Base-by-base conservation (phyloP, 2,113 vertebrate species). In the Numida meleagris region DNA sequence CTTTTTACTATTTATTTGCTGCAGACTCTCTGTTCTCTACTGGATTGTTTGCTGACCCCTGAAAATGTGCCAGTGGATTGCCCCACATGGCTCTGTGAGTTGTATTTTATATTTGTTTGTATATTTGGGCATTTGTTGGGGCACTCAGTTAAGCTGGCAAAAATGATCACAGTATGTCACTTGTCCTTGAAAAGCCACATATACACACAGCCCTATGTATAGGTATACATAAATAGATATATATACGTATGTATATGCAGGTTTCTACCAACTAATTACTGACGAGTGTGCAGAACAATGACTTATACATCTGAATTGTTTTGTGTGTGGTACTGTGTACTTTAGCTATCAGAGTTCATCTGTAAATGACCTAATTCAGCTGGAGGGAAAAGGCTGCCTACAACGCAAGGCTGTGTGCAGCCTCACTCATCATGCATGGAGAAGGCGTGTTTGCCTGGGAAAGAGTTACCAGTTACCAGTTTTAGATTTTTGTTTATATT, bases 81-180 rank as follows among this genome's bases (percentile, higher is more conserved):
- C 34, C 94, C 96, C 4, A 92, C 95, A 82, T 96, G 97, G 40
- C 55, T 96, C 10, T 96, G 86, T 20, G 96, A 97, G 76, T 86
- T 96, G n/a, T 97, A 95, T 84, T 98, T 97, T 94, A 92, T 94
- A 57, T 97, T 97, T 84, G 96, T 96, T 40, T 98, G 94, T 86
- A 83, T 98, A 33, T 33, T 65, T 98, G 97, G 96, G 94, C 67
- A 1, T 97, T 98, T n/a, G 96, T 94, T 84, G 97, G 53, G 25
- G 82, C 29, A 2, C 83, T 66, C 96, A 97, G 88, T 95, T 98
- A 93, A n/a, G 72, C 40, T 77, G 71, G 58, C 61, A 40, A 82
- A 40, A 77, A 58, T 40, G 12, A n/a, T 33, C 14, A 36, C 16
- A 24, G 27, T 53, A 61, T 20, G 59, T 62, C 17, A 29, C 23